Evolutionary conservation across 2,797 vertebrate genomes (phyloP).

Genomic region (Danionella dracula): DNA sequence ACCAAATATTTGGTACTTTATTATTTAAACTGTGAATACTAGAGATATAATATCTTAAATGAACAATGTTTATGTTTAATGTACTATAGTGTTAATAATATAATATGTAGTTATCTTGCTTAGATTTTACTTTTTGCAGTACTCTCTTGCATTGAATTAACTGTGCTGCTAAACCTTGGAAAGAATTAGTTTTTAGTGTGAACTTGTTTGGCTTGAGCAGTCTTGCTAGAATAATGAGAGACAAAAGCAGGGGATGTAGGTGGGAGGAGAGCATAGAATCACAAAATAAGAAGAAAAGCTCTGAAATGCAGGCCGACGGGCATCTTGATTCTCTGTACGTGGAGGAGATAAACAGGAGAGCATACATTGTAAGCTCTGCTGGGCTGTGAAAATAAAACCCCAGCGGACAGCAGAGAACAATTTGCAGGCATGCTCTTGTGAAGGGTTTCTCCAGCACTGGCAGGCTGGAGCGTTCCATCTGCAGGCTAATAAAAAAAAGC

Average conservation of each 20-base stretch:
- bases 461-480: constrained; percentile 54
- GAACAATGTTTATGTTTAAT: too few relatives aligned
- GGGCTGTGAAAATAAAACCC: constrained; percentile 43
- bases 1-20: too few relatives aligned
- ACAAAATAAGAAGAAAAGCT: background rate
- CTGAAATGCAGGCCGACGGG: background rate
- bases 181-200: constrained; percentile 1
- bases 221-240: constrained; percentile 21
- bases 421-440: constrained; percentile 51
- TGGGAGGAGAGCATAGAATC: constrained; percentile 22
- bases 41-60: too few relatives aligned
- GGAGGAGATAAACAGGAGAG: constrained; percentile 20
- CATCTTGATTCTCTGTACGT: constrained; percentile 26
- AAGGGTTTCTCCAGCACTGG: constrained; percentile 52
- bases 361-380: constrained; percentile 33
- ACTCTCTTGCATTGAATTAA: too few relatives aligned
- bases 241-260: constrained; percentile 4
- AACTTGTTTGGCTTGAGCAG: background rate
- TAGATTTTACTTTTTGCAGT: too few relatives aligned
- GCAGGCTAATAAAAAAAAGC: constrained; percentile 47
- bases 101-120: too few relatives aligned
- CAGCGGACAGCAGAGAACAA: constrained; percentile 47
- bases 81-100: too few relatives aligned
- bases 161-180: constrained; percentile 7
- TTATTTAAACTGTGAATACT: too few relatives aligned